Base-by-base conservation (phyloP, 2,888 invertebrate genomes). In the Coelopa pilipes region DNA sequence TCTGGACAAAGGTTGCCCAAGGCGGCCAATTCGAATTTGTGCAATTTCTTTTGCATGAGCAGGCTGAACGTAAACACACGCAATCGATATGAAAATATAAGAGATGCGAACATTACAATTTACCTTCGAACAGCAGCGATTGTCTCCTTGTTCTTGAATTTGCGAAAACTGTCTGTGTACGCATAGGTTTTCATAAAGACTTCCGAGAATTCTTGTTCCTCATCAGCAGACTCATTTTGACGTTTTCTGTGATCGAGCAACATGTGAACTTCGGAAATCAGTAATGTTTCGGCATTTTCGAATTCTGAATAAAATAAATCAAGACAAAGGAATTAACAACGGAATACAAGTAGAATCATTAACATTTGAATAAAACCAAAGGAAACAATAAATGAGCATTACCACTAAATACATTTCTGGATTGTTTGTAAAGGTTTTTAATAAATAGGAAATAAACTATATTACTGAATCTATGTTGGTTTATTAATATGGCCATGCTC, bases 1-100 rank as follows among this genome's bases (percentile, higher is more conserved):
- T 99, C 99, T 0, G 99, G 99, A 83, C 99, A 99, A n/a, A 99
- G 89, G 89, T 99, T 99, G 1, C 98, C 98, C 79, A 99, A 90
- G 15, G 98, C 96, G 0, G 99, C 99, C 74, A 99, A 90, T 88
- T 99, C 99, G 89, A 98, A 99, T 89, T 99, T 99, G 88, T 99
- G 99, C 15, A 98, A 89, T 84, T 97, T 98, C 85, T 98, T 98
- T 84, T 96, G 95, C 90, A 94, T 94, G 69, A 98, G 88, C 74
- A 97, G 90, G 87, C 97, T 97, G 88, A 45, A 91, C 89, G 75
- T 74, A 77, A 80, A 77, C n/a, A 60, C 73, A 21, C 66, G 24
- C 21, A 70, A 19, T 17, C 1, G 17, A 67, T 21, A 47, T 24
- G n/a, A 12, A 46, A 55, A 47, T 15, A 17, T 3, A 59, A 17